A percentile compares a stretch with the other conserved stretches of the same genome.
phyloP scores from a whole-genome alignment of 2,888 invertebrate species.

The Metopia argyrocephala region DNA sequence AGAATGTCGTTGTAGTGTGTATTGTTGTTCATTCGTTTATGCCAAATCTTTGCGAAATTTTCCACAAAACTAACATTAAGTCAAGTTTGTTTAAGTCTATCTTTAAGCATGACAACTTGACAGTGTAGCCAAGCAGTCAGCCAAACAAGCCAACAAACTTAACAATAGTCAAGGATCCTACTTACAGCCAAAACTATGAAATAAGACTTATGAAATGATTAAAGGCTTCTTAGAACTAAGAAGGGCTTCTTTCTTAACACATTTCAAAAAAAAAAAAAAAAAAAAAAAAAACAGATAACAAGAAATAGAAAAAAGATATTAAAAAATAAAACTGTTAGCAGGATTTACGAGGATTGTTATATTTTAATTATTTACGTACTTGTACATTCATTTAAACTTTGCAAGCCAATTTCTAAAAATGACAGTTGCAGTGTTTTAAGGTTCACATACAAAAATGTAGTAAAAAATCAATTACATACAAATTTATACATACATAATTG shows the following conservation, averaged over 20 bases:
- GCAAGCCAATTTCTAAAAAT: no score
- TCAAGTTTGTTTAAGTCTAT: constrained; percentile 48
- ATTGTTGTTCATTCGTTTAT: constrained; percentile 6
- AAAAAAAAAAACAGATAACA: not conserved
- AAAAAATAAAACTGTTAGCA: not conserved
- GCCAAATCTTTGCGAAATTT: constrained; percentile 29
- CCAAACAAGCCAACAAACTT: no score
- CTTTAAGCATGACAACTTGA: constrained; percentile 56
- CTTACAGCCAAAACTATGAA: not conserved
- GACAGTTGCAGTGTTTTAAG: no score
- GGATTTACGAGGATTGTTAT: not conserved
- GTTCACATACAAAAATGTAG: no score
- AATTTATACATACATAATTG: no score
- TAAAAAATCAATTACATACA: no score
- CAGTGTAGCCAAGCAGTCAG: constrained; percentile 28
- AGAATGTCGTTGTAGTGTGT: constrained; percentile 40
- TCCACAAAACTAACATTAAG: constrained; percentile 45
- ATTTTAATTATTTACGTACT: no score
- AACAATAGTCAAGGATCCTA: constrained; percentile 31
- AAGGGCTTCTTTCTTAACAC: constrained; percentile 57
- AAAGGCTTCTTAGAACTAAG: constrained; percentile 42
- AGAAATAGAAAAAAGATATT: not conserved
- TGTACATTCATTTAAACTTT: no score
- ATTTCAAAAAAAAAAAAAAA: constrained; percentile 4
- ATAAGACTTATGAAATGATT: constrained; percentile 34